A percentile compares a stretch with the other conserved stretches of the same genome.
phyloP scores from a whole-genome alignment of 2,888 invertebrate species.

The Leptinotarsa rubiginosa region DNA sequence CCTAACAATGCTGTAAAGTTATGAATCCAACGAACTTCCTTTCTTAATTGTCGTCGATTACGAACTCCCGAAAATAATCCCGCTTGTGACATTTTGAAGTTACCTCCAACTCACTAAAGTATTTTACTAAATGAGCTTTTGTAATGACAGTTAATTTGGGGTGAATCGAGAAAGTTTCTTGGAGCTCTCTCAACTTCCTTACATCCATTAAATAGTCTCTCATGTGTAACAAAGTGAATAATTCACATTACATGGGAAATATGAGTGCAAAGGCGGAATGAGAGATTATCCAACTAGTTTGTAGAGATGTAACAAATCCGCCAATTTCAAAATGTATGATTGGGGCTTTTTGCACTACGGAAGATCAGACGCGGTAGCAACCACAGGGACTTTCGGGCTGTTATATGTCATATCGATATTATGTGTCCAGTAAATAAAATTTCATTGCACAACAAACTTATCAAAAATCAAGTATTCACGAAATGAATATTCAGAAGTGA shows the following conservation, averaged over 20 bases:
- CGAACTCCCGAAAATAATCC: constrained; percentile 45
- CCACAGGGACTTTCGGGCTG: too few species aligned
- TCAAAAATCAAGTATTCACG: too few species aligned
- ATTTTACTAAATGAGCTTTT: constrained; percentile 49
- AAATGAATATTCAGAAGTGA: too few species aligned
- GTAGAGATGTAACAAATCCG: background rate
- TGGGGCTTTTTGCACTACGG: too few species aligned
- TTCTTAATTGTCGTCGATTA: constrained; percentile 47
- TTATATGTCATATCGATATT: too few species aligned
- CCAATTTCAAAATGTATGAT: background rate
- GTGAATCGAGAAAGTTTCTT: constrained; percentile 39
- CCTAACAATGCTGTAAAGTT: constrained; percentile 4
- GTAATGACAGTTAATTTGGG: constrained; percentile 52
- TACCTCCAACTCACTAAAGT: constrained; percentile 47
- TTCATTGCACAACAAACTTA: too few species aligned
- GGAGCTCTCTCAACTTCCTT: constrained; percentile 28
- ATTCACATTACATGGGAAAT: constrained; percentile 20
- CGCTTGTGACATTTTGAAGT: constrained; percentile 48
- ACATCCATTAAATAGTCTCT: constrained; percentile 40
- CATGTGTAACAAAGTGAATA: constrained; percentile 29
- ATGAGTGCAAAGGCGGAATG: constrained; percentile 8
- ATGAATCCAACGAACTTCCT: constrained; percentile 6
- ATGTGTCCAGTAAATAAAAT: too few species aligned
- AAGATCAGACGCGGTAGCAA: too few species aligned
- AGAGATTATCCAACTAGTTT: constrained; percentile 6